Percentiles rank a stretch among this genome's conserved stretches.
Evolutionary conservation across 2,888 invertebrate species (phyloP).

Genomic region (Rhodophaea formosa): DNA sequence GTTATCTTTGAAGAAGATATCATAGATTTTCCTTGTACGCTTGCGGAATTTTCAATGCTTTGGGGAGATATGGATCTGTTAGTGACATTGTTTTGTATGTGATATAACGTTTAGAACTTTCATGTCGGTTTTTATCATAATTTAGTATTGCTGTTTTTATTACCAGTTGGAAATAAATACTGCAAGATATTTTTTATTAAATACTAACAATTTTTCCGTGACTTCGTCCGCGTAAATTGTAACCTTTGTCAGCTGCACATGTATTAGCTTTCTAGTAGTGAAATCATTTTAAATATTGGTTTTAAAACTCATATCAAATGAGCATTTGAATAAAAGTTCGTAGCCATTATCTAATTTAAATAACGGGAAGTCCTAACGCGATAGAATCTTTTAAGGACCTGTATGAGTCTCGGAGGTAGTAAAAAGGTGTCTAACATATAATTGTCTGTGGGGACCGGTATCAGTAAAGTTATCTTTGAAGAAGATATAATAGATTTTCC

Average conservation of each 20-base stretch:
- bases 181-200: no score
- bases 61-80: background rate
- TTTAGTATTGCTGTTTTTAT: no score
- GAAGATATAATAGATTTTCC: background rate
- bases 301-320: no score
- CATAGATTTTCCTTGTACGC: conserved; percentile 3
- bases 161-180: no score
- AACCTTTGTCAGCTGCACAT: no score
- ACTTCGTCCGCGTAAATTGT: no score
- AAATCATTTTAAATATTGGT: no score
- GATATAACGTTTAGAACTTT: background rate
- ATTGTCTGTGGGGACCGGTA: conserved; percentile 7
- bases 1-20: conserved; percentile 1
- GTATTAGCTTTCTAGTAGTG: no score
- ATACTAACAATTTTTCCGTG: no score
- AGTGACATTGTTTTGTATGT: background rate
- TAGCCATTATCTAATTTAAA: background rate
- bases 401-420: background rate
- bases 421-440: conserved; percentile 9
- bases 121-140: no score
- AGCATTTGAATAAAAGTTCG: no score
- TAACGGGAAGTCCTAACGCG: background rate
- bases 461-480: background rate
- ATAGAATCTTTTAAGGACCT: background rate
- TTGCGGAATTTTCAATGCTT: background rate